Base-by-base conservation (phyloP, 2,888 invertebrate species). In the Pinctada fucata region DNA sequence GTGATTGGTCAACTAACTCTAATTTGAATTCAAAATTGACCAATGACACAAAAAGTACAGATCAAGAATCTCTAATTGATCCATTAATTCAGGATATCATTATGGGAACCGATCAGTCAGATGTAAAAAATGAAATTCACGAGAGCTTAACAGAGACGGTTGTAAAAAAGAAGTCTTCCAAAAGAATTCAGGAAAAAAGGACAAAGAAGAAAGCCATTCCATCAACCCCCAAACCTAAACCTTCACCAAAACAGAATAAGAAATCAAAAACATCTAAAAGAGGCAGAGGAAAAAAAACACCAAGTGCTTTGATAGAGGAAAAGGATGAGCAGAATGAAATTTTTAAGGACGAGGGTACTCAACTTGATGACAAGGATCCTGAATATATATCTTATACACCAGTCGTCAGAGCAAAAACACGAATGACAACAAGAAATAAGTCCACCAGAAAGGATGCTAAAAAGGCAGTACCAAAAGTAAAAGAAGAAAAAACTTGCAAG, bases 1-100 rank as follows among this genome's bases (percentile, higher is more conserved):
- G 51, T 66, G 74, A 74, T 8, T 74, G 74, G 74, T 50, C 67
- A 16, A 51, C 51, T 13, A n/a, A 65, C 16, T 13, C 31, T 65
- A 65, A 65, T n/a, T 65, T 31, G 1, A 31, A 31, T 31, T 31
- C 31, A 31, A 31, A 31, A 31, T 31, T 31, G 31, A 31, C 31
- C 31, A 31, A 0, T n/a, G 50, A 50, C 49, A 2, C n/a, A 3
- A 69, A 69, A 49, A 72, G 31, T 10, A 10, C 47, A 45, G 48
- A n/a, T n/a, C 65, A 65, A 65, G n/a, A 4, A 4, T 5, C n/a
- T 13, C 8, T 10, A 5, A n/a, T 16, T 16, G 65, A 65, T 10
- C 5, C 5, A 5, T 31, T 10, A 4, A 16, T 31, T 65, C 65
- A 5, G n/a, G 8, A 10, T 2, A 4, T 4, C 31, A 31, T 16